Evolutionary conservation across 2,797 vertebrate species (phyloP).

Genomic region (Cyprinodon diabolis): DNA sequence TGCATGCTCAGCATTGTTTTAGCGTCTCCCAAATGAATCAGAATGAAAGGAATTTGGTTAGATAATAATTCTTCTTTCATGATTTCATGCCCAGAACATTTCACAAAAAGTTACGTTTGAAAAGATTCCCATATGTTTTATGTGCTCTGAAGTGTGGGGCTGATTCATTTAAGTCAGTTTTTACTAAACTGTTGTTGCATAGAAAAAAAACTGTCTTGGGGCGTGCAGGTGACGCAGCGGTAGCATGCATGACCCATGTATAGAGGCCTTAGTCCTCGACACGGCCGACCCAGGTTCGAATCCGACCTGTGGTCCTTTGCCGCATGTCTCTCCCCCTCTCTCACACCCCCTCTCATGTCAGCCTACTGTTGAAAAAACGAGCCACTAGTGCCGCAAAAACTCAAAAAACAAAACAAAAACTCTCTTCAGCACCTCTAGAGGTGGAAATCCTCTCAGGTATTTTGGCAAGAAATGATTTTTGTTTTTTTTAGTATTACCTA

Average conservation of each 20-base stretch:
- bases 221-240: no score
- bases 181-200: background rate
- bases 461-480: conserved; percentile 4
- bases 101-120: background rate
- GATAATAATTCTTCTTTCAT: background rate
- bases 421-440: conserved; percentile 19
- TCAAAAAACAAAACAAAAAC: background rate
- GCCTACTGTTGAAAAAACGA: no score
- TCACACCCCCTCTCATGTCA: no score
- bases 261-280: no score
- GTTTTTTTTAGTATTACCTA: background rate
- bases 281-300: no score
- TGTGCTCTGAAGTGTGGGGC: background rate
- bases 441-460: conserved; percentile 14
- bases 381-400: no score
- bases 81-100: background rate
- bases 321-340: no score
- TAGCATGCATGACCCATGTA: no score
- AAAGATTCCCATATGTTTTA: background rate
- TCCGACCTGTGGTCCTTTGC: no score
- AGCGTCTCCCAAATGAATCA: background rate
- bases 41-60: background rate
- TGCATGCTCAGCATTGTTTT: background rate
- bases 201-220: no score
- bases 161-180: background rate